phyloP scores from a whole-genome alignment of 2,113 vertebrate species.

The Eupsittula cactorum region DNA sequence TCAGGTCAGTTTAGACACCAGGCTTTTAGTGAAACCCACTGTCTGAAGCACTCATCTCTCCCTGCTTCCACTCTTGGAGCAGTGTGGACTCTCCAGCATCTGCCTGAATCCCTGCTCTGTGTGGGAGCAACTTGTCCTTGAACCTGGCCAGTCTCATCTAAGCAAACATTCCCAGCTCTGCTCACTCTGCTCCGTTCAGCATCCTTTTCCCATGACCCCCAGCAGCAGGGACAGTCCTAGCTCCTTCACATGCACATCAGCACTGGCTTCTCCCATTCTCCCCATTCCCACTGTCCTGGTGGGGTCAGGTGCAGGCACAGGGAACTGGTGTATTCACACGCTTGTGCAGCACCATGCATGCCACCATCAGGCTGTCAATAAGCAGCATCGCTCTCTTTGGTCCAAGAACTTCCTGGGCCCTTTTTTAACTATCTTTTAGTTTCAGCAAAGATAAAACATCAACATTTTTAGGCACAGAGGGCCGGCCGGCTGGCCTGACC shows the following conservation, averaged over 20 bases:
- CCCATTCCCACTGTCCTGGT: rapidly evolving
- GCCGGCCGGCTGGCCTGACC: background rate
- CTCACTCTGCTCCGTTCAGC: background rate
- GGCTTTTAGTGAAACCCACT: background rate
- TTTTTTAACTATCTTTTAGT: background rate
- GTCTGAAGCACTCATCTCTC: background rate
- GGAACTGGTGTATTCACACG: background rate
- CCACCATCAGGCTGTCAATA: background rate
- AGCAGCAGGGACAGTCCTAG: background rate
- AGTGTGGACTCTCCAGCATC: background rate
- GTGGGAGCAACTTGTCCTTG: background rate
- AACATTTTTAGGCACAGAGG: background rate
- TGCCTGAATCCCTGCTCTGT: rapidly evolving
- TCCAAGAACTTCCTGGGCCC: background rate
- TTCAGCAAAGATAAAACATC: background rate
- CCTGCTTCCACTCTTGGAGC: background rate
- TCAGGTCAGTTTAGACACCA: background rate
- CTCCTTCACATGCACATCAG: rapidly evolving
- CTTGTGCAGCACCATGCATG: background rate
- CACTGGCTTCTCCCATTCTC: background rate
- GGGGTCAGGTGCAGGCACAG: background rate
- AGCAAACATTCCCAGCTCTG: background rate
- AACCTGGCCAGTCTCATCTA: background rate
- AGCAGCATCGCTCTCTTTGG: background rate
- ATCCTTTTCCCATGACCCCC: background rate